Conservation (phyloP, 1,140 invertebrate species). For the Adelges cooleyi region DNA sequence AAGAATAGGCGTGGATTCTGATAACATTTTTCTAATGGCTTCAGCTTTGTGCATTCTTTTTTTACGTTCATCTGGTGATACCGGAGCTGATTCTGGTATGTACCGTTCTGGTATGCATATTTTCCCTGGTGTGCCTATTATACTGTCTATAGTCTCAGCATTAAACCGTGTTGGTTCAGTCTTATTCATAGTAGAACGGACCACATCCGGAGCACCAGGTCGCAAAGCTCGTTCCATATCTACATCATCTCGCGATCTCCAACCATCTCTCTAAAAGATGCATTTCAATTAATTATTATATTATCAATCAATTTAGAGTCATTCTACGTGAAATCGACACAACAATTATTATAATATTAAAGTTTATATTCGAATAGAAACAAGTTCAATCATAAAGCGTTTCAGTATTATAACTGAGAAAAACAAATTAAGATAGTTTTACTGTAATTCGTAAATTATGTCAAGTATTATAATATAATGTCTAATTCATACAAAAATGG, state of each 20-base stretch:
- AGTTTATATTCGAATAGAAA: too few relatives aligned
- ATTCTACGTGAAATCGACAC: too few relatives aligned
- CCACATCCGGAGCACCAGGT: slow-evolving; percentile 69
- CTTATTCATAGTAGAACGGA: slow-evolving; percentile 60
- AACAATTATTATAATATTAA: too few relatives aligned
- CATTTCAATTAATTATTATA: slow-evolving; percentile 16
- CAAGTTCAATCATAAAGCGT: too few relatives aligned
- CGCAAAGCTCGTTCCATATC: slow-evolving; percentile 69
- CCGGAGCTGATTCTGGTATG: slow-evolving; percentile 69
- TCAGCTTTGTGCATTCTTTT: slow-evolving; percentile 75
- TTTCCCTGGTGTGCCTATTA: slow-evolving; percentile 75
- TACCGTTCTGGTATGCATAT: slow-evolving; percentile 84
- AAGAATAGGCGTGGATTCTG: slow-evolving; percentile 44
- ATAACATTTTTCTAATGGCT: slow-evolving; percentile 79
- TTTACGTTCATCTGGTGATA: slow-evolving; percentile 68
- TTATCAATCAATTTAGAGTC: too few relatives aligned
- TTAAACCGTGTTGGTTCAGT: slow-evolving; percentile 48
- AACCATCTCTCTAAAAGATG: slow-evolving; percentile 41
- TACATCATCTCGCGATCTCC: slow-evolving; percentile 64
- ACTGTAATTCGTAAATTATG: too few relatives aligned
- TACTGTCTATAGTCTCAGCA: slow-evolving; percentile 68
- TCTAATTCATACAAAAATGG: too few relatives aligned
- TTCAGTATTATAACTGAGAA: too few relatives aligned
- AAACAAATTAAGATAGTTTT: too few relatives aligned
- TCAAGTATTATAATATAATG: too few relatives aligned